These are phyloP conservation scores for Notarius quadriscutis DNA, from an alignment of 2,113 vertebrate genomes.

Conservation along the genomic window DNA sequence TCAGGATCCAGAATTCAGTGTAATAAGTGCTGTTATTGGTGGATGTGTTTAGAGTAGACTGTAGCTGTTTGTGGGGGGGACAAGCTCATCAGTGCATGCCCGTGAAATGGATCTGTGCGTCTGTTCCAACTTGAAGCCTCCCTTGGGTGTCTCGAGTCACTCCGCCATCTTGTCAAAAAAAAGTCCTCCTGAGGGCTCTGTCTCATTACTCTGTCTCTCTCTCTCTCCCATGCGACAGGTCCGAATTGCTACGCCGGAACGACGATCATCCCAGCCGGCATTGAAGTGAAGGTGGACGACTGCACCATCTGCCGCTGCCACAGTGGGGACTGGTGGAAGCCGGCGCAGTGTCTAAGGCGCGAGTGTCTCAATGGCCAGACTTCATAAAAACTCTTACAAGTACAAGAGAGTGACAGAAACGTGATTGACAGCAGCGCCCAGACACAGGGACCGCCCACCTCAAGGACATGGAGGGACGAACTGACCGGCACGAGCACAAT, in stretches of 20 bases:
- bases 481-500: slow-evolving; percentile 71
- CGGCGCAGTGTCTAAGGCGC: slow-evolving; percentile 93
- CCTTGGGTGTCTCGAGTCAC: slow-evolving; percentile 63
- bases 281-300: slow-evolving; percentile 98
- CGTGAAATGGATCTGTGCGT: slow-evolving; percentile 72
- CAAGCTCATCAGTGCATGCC: slow-evolving; percentile 74
- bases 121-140: slow-evolving; percentile 67
- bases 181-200: slow-evolving; percentile 59
- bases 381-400: slow-evolving; percentile 71
- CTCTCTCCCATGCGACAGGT: slow-evolving; percentile 73
- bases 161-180: slow-evolving; percentile 59
- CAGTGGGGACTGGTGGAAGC: slow-evolving; percentile 99
- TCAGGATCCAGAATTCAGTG: not conserved
- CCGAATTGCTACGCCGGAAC: slow-evolving; percentile 99
- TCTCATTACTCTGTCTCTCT: slow-evolving; percentile 52
- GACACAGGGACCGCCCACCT: slow-evolving; percentile 58
- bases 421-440: slow-evolving; percentile 64
- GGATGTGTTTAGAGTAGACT: not conserved
- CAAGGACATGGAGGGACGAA: slow-evolving; percentile 52
- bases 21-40: not conserved
- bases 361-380: slow-evolving; percentile 95
- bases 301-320: slow-evolving; percentile 99
- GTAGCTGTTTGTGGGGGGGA: slow-evolving; percentile 36
- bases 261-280: slow-evolving; percentile 97
- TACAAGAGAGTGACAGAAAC: slow-evolving; percentile 49